Conservation (phyloP, 1,140 invertebrate species). For the Ips nitidus region DNA sequence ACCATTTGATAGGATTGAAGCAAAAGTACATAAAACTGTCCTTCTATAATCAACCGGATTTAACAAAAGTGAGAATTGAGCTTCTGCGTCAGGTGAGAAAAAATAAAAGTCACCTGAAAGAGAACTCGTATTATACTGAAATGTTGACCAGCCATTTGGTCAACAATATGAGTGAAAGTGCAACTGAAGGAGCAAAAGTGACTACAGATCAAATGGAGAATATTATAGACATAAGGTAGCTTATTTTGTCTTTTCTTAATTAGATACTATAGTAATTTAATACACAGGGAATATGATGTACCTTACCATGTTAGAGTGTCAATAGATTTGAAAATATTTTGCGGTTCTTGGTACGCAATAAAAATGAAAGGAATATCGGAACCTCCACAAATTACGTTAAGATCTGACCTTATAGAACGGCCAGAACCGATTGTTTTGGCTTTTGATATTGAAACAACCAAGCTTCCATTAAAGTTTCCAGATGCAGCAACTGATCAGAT, state of each 20-base stretch:
- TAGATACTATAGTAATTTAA: conserved; percentile 41
- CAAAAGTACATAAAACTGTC: conserved; percentile 90
- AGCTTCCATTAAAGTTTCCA: conserved; percentile 96
- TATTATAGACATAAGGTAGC: conserved; percentile 82
- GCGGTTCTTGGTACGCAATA: conserved; percentile 93
- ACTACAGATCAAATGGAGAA: conserved; percentile 82
- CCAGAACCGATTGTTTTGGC: conserved; percentile 94
- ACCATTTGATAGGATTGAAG: conserved; percentile 93
- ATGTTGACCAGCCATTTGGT: conserved; percentile 71
- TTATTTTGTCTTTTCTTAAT: background rate
- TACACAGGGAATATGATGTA: conserved; percentile 95
- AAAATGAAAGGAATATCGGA: conserved; percentile 66
- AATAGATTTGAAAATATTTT: conserved; percentile 94
- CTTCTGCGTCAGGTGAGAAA: conserved; percentile 81
- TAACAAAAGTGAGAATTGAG: conserved; percentile 86
- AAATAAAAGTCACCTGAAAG: conserved; percentile 84
- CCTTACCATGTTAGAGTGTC: conserved; percentile 96
- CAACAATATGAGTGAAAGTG: conserved; percentile 53
- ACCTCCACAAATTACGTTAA: conserved; percentile 69
- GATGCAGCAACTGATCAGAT: conserved; percentile 93
- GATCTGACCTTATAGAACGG: conserved; percentile 85
- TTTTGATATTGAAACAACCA: conserved; percentile 99
- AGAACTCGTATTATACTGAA: conserved; percentile 80
- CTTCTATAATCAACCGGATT: conserved; percentile 85
- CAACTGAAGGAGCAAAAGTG: conserved; percentile 62